These are phyloP conservation scores for Ailuropoda melanoleuca DNA, from an alignment of 2,113 vertebrate genomes.

Conservation along the genomic window DNA sequence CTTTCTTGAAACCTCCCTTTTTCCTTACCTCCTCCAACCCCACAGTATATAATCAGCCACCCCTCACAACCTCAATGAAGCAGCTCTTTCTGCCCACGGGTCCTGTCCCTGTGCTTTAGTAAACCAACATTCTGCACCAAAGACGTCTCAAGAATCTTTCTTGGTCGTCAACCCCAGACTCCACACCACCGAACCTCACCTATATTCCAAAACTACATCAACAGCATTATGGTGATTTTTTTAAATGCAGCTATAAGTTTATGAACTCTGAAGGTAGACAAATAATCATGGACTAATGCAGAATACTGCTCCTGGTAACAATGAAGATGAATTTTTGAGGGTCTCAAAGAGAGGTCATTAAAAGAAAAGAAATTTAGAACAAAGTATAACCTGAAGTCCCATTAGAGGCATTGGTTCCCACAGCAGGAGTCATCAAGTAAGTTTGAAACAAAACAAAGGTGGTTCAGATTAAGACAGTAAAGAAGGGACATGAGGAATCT, in stretches of 20 bases:
- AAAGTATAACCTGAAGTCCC: neutral
- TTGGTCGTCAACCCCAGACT: too few species aligned
- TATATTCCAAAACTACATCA: too few species aligned
- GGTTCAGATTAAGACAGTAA: neutral
- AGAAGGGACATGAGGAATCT: neutral
- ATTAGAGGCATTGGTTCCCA: neutral
- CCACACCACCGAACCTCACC: too few species aligned
- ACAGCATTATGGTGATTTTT: neutral
- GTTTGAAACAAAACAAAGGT: neutral
- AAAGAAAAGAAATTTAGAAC: neutral
- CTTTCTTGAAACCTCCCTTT: too few species aligned
- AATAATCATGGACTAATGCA: neutral
- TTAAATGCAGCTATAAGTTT: neutral
- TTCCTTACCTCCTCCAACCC: too few species aligned
- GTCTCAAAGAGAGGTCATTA: neutral
- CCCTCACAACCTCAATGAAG: too few species aligned
- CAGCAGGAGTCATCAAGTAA: neutral
- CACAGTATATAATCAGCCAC: too few species aligned
- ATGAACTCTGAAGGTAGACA: neutral
- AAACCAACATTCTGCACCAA: too few species aligned
- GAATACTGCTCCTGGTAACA: neutral
- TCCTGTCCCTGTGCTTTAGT: too few species aligned
- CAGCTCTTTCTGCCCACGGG: too few species aligned
- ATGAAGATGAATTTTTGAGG: neutral
- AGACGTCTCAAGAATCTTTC: too few species aligned